Base-by-base conservation (phyloP, 2,113 vertebrate genomes). In the Pedionomus torquatus region DNA sequence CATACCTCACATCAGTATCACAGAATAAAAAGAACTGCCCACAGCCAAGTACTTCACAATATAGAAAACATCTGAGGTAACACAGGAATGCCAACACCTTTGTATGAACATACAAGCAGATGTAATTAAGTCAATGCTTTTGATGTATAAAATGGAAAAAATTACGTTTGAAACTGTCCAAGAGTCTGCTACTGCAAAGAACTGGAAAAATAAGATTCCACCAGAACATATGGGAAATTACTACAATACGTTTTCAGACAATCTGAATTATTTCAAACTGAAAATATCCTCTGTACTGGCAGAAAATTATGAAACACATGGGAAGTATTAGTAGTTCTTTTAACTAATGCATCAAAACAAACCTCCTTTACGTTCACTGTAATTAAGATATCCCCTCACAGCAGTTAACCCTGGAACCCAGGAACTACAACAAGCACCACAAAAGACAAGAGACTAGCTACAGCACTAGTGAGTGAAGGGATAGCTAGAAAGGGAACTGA, bases 381-480 rank as follows among this genome's bases (percentile, higher is more conserved):
- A 44, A 44, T 44, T 44, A 52, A 37, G 41, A 7, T 28, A 60
- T n/a, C 58, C 21, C 18, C 17, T 90, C 0, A 1, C 26, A 72
- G n/a, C 19, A 48, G 30, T 54, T 52, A 39, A 58, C 8, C 9
- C 51, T 60, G 39, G 2, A 10, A n/a, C 7, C 17, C 4, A 84
- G 12, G 5, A 44, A 85, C 25, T 64, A 18, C 7, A 65, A 3
- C 3, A 39, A 31, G 3, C 58, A 35, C n/a, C 52, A 35, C n/a
- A 26, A 20, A 13, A 0, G 8, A 44, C 37, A 13, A 30, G 2
- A 5, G 7, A 20, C 8, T 4, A 28, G 4, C 37, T 70, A 10
- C 12, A 82, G 30, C 26, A 70, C 15, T 24, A 41, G 6, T 18
- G 81, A 58, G 52, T 33, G 44, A 61, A 79, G 0, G 11, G 31